phyloP scores from a whole-genome alignment of 30 jellyfish, hydroid and myxozoan species.

The Aurelia coerulea region DNA sequence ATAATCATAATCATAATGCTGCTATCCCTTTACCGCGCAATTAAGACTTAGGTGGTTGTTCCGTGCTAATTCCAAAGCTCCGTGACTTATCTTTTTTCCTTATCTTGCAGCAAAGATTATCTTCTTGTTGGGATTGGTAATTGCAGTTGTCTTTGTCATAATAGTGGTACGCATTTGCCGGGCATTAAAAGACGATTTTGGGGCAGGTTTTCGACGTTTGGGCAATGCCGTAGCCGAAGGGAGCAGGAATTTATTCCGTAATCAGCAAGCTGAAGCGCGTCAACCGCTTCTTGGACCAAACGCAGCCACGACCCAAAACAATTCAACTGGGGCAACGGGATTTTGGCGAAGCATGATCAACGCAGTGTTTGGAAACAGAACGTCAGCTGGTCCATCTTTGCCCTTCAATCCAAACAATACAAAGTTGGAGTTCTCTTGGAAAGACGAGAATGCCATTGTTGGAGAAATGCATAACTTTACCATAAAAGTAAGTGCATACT shows the following conservation, averaged over 20 bases:
- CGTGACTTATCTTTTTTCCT: neutral
- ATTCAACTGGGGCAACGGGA: conserved; percentile 5
- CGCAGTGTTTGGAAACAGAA: conserved; percentile 16
- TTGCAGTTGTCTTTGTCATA: neutral
- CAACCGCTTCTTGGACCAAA: neutral
- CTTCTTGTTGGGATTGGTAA: conserved; percentile 13
- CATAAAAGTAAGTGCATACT: conserved; percentile 19
- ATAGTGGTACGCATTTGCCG: neutral
- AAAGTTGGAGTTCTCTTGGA: conserved; percentile 49
- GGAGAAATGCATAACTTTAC: conserved; percentile 64
- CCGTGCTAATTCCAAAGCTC: too few species aligned
- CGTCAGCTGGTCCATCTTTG: conserved; percentile 11
- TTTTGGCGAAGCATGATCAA: conserved; percentile 23
- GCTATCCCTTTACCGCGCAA: too few species aligned
- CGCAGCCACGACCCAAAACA: neutral
- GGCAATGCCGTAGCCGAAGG: too few species aligned
- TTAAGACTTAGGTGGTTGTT: too few species aligned
- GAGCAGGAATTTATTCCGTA: too few species aligned
- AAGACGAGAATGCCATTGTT: conserved; percentile 43
- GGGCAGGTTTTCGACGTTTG: neutral
- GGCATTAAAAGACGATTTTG: too few species aligned
- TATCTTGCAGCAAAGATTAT: conserved; percentile 23
- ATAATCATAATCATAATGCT: too few species aligned
- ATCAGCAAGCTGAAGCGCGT: too few species aligned
- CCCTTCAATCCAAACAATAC: conserved; percentile 53